Percentiles rank a stretch among this genome's conserved stretches.
These are phyloP conservation scores for Myxocyprinus asiaticus DNA, from an alignment of 2,113 vertebrate genomes.

Conservation along the genomic window DNA sequence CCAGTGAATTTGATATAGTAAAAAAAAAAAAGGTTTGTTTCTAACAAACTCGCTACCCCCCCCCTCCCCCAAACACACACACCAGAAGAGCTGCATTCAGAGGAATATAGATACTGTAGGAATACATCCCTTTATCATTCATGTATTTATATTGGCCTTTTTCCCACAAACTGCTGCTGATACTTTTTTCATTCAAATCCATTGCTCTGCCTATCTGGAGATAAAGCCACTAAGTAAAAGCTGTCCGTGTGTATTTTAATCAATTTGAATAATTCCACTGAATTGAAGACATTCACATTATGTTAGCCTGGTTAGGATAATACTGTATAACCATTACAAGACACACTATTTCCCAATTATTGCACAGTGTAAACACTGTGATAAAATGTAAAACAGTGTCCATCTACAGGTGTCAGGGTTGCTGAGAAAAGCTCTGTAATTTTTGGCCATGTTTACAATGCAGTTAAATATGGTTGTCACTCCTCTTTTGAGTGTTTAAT, in stretches of 20 bases:
- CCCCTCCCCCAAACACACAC: too few relatives aligned
- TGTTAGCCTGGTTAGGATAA: background rate
- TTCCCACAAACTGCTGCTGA: slow-evolving; percentile 1
- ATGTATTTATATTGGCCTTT: background rate
- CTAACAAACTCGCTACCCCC: background rate
- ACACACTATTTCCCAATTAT: too few relatives aligned
- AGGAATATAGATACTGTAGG: background rate
- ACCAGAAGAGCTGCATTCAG: too few relatives aligned
- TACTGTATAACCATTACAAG: background rate
- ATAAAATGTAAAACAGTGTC: too few relatives aligned
- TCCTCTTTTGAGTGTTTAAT: too few relatives aligned
- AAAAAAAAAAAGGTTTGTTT: background rate
- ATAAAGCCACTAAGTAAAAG: background rate
- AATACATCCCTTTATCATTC: background rate
- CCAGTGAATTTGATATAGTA: background rate
- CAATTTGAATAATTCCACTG: slow-evolving; percentile 12
- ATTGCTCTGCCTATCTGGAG: slow-evolving; percentile 2
- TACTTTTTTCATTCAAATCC: slow-evolving; percentile 35
- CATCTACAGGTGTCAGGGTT: too few relatives aligned
- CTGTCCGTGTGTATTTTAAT: slow-evolving; percentile 18
- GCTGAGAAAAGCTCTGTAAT: too few relatives aligned
- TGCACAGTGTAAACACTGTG: too few relatives aligned
- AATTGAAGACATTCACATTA: background rate
- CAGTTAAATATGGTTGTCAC: too few relatives aligned
- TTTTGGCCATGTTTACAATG: too few relatives aligned